Base-by-base conservation (phyloP, 2,797 vertebrate genomes). In the Mionectes olivaceus region DNA sequence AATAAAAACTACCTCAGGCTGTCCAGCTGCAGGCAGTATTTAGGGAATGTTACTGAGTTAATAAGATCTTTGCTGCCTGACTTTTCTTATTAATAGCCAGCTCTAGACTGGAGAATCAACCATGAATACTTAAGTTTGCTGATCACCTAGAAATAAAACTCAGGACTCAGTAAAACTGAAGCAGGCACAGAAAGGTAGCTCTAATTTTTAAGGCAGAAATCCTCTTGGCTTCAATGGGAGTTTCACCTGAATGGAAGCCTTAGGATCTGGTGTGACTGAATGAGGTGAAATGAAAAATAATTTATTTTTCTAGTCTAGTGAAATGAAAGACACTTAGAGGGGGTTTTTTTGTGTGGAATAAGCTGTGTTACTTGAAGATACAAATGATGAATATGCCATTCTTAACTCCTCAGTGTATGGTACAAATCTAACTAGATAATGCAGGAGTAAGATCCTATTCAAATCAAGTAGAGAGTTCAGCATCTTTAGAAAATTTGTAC, bases 121-220 rank as follows among this genome's bases (percentile, higher is more conserved):
- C 59, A 53, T 56, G 55, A 91, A 82, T 83, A 84, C 89, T 78
- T 76, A 76, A 92, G 69, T 69, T 61, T 87, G 49, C 78, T 70
- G 55, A 60, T 92, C 82, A 77, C 47, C 33, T 85, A 65, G 64
- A 83, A 83, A 37, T 77, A 15, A 19, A 73, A 65, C 43, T 70
- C 7, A 5, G 67, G 67, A 49, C 78, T 75, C 61, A 76, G 43
- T 69, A 21, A 24, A 67, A 59, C n/a, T 79, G 67, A 67, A 64
- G 77, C 14, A 68, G 53, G 16, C 13, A 5, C 64, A 55, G 53
- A 69, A 67, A 86, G 19, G 35, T 61, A 12, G 52, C 89, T 87
- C 21, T 0, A 14, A n/a, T 52, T 83, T 87, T 82, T 16, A n/a
- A 89, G 39, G 21, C 37, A 44, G 43, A 76, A 73, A 68, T 86